A percentile compares a stretch with the other conserved stretches of the same genome.
Conservation (phyloP, 1,140 invertebrate genomes). For the Drosophila tristis region DNA sequence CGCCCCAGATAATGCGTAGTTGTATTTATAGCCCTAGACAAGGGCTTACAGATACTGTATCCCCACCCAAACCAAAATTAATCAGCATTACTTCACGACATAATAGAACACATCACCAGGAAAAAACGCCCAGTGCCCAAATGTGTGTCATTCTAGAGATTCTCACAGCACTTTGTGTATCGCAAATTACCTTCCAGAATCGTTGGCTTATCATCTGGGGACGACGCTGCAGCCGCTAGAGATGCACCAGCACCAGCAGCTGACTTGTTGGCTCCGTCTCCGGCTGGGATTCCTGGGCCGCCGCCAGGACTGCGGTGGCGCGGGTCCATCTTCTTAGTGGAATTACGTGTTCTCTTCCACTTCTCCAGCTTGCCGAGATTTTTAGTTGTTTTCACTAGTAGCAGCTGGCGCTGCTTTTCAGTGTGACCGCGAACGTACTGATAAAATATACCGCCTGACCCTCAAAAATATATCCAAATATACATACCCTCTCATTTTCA, state of each 20-base stretch:
- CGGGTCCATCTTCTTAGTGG: slow-evolving; percentile 79
- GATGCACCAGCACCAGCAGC: slow-evolving; percentile 33
- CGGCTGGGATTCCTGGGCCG: slow-evolving; percentile 7
- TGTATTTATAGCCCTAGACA: slow-evolving; percentile 44
- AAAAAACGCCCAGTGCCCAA: too few species aligned
- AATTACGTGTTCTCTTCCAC: slow-evolving; percentile 83
- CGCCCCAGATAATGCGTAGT: slow-evolving; percentile 49
- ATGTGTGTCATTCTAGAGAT: not conserved
- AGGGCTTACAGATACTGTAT: not conserved
- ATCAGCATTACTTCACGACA: too few species aligned
- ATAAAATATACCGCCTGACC: too few species aligned
- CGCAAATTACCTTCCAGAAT: slow-evolving; percentile 73
- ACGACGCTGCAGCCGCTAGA: slow-evolving; percentile 10
- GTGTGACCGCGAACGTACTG: too few species aligned
- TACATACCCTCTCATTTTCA: too few species aligned
- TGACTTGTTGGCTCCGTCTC: slow-evolving; percentile 33
- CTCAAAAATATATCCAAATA: too few species aligned
- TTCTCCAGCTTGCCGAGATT: slow-evolving; percentile 77
- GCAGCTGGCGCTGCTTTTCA: too few species aligned
- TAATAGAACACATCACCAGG: too few species aligned
- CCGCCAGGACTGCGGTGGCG: slow-evolving; percentile 54
- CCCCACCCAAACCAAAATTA: too few species aligned
- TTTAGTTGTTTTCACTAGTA: not conserved
- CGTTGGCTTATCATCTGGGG: slow-evolving; percentile 65
- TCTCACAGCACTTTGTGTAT: slow-evolving; percentile 2